Conservation (phyloP, 2,113 vertebrate genomes). For the Myiozetetes cayanensis region DNA sequence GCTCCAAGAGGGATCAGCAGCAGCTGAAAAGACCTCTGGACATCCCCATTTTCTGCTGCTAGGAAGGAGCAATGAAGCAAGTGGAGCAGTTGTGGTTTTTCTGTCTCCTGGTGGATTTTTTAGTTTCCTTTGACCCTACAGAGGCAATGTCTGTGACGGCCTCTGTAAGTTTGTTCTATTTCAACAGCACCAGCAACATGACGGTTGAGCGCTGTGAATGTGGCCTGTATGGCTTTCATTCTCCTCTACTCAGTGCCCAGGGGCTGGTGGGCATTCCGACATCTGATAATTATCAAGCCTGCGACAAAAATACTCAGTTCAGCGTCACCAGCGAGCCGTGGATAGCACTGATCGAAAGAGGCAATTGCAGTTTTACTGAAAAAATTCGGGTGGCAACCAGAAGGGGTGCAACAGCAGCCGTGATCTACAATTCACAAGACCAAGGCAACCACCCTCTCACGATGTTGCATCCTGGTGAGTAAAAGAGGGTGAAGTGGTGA, state of each 20-base stretch:
- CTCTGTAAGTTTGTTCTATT: constrained; percentile 15
- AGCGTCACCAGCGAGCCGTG: constrained; percentile 42
- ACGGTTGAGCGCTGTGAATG: constrained; percentile 54
- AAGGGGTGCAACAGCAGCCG: constrained; percentile 77
- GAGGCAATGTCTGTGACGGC: background rate
- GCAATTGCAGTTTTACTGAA: constrained; percentile 84
- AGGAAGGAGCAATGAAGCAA: constrained; percentile 61
- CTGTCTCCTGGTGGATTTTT: background rate
- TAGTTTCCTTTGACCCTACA: background rate
- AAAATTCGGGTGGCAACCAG: constrained; percentile 79
- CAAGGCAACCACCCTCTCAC: constrained; percentile 67
- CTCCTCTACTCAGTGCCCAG: constrained; percentile 33
- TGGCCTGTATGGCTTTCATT: constrained; percentile 72
- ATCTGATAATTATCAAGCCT: constrained; percentile 60
- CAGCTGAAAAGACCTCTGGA: background rate
- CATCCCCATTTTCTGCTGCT: background rate
- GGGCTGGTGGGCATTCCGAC: constrained; percentile 69
- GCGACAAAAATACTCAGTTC: constrained; percentile 62
- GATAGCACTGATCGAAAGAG: constrained; percentile 89
- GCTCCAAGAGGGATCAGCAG: background rate
- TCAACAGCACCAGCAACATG: constrained; percentile 45
- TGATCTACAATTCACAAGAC: constrained; percentile 79
- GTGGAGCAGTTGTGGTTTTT: background rate
- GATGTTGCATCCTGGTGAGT: constrained; percentile 81
- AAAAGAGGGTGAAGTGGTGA: background rate